Conservation (phyloP, 37 sponge, comb jelly and placozoan species). For the Ephydatia muelleri region DNA sequence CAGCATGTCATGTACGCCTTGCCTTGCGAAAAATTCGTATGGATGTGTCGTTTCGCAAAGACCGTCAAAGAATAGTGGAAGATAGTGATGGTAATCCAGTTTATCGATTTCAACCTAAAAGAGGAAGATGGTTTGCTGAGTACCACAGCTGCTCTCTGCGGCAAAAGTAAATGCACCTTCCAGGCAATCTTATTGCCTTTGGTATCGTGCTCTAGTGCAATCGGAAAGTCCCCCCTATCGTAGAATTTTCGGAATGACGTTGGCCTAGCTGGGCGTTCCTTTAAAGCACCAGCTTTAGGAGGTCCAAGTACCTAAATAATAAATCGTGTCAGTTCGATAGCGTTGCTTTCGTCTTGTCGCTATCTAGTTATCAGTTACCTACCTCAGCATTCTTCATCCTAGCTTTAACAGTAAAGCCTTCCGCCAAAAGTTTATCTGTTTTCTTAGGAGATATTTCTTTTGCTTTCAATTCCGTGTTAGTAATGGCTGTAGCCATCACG, state of each 20-base stretch:
- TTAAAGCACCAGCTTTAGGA: conserved; percentile 88
- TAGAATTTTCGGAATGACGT: conserved; percentile 97
- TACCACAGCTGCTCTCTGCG: neutral
- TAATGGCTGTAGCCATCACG: conserved; percentile 15
- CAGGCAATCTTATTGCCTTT: conserved; percentile 99
- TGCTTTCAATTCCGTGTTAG: neutral
- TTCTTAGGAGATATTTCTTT: neutral
- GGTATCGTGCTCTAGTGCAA: conserved; percentile 97
- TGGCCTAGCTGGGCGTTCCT: conserved; percentile 77
- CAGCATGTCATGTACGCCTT: conserved; percentile 99
- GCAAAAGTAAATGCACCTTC: conserved; percentile 69
- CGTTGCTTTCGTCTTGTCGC: neutral
- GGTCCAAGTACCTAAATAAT: conserved; percentile 74
- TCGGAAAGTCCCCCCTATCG: conserved; percentile 98
- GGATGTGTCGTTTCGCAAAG: conserved; percentile 96
- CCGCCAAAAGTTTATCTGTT: conserved; percentile 13
- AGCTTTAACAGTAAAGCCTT: conserved; percentile 92
- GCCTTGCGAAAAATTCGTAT: conserved; percentile 98
- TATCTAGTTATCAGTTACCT: conserved; percentile 6
- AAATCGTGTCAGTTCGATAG: neutral
- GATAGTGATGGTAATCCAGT: conserved; percentile 97
- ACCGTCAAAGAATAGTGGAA: conserved; percentile 99
- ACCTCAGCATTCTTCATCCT: conserved; percentile 87
- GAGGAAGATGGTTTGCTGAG: neutral
- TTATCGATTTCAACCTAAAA: conserved; percentile 96